A percentile compares a stretch with the other conserved stretches of the same genome.
Evolutionary conservation across 2,113 vertebrate genomes (phyloP).

Genomic region (Cranoglanis bouderius): DNA sequence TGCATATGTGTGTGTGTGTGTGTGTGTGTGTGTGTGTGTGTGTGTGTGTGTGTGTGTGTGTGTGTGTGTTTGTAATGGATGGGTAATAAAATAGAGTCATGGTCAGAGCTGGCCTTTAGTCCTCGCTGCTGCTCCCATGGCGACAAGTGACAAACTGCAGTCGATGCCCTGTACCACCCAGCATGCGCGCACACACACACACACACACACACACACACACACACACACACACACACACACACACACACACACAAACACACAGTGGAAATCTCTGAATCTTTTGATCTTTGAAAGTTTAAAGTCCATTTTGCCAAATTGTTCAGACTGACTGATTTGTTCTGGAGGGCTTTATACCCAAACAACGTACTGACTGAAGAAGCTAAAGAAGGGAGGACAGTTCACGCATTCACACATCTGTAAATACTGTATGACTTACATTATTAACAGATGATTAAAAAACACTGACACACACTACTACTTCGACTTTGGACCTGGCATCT

Average conservation of each 20-base stretch:
- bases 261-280: neutral
- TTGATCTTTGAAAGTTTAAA: neutral
- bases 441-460: neutral
- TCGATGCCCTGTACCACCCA: constrained; percentile 32
- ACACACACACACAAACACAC: neutral
- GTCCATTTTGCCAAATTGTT: neutral
- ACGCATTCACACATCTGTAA: neutral
- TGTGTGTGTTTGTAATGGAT: constrained; percentile 25
- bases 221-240: neutral
- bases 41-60: constrained; percentile 35
- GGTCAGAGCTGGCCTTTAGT: constrained; percentile 44
- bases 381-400: neutral
- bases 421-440: neutral
- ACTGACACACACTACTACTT: neutral
- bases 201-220: neutral
- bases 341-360: neutral
- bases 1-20: constrained; percentile 35
- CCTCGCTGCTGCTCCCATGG: constrained; percentile 45
- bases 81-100: constrained; percentile 53
- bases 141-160: constrained; percentile 46
- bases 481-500: neutral
- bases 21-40: constrained; percentile 29
- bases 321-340: neutral
- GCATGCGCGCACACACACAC: neutral
- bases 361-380: neutral